These are phyloP conservation scores for Trissolcus basalis DNA, from an alignment of 1,140 invertebrate genomes.

Conservation along the genomic window DNA sequence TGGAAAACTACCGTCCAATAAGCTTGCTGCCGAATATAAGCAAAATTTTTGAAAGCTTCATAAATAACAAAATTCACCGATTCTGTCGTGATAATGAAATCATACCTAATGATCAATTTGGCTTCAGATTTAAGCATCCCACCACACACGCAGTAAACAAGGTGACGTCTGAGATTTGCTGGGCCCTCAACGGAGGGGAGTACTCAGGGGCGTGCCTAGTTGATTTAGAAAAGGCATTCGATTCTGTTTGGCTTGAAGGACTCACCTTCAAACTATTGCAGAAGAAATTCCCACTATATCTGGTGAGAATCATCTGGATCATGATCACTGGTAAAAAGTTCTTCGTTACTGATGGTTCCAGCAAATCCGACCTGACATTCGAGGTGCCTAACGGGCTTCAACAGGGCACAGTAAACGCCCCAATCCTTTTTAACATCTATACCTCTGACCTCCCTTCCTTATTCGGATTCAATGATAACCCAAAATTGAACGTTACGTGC, in stretches of 20 bases:
- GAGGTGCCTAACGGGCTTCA: slow-evolving; percentile 5
- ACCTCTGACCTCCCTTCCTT: slow-evolving; percentile 9
- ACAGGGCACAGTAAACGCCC: slow-evolving; percentile 13
- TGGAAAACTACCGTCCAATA: slow-evolving; percentile 59
- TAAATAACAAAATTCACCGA: slow-evolving; percentile 4
- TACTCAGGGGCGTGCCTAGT: slow-evolving; percentile 38
- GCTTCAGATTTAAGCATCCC: slow-evolving; percentile 28
- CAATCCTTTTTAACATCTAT: slow-evolving; percentile 38
- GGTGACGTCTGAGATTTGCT: slow-evolving; percentile 4
- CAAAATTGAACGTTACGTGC: not conserved
- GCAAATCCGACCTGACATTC: not conserved
- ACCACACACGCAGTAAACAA: slow-evolving; percentile 29
- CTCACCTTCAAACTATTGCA: slow-evolving; percentile 49
- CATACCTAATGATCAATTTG: slow-evolving; percentile 46
- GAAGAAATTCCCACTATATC: slow-evolving; percentile 28
- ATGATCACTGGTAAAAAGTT: slow-evolving; percentile 34
- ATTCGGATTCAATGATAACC: slow-evolving; percentile 11
- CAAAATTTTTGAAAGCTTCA: slow-evolving; percentile 52
- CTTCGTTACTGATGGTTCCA: not conserved
- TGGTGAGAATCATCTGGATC: slow-evolving; percentile 14
- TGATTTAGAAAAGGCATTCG: slow-evolving; percentile 61
- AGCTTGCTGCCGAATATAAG: slow-evolving; percentile 61
- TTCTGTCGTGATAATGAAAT: slow-evolving; percentile 38
- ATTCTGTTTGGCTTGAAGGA: slow-evolving; percentile 34
- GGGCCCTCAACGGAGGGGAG: slow-evolving; percentile 3